Evolutionary conservation across 1,140 invertebrate genomes (phyloP), one percentile per base, ranked within the genome.

Genomic region (Helicoverpa zea): DNA sequence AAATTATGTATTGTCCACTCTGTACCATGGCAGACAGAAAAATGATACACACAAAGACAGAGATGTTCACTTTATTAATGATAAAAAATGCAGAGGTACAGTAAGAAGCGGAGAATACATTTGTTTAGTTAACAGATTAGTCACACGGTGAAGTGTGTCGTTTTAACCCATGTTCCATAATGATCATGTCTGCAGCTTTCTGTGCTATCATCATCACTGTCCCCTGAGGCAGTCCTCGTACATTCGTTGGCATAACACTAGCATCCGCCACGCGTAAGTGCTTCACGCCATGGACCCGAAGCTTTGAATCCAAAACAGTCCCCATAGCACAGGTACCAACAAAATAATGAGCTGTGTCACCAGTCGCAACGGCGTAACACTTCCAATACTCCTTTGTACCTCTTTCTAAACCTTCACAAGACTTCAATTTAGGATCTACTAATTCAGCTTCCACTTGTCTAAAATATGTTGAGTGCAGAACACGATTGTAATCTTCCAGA

Each of bases 301-400:
- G 12, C 29, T 30, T 72, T 9, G 68, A 72, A 30, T 72, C 51
- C 29, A 72, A 11, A 0, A 72, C 68, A 2, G 49, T 2, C 18
- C 68, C 68, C 68, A 72, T 72, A 7, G 51, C 49, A 56, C 68
- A 72, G 16, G 68, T 72, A 35, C 68, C 68, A 16, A 56, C 68
- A 56, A 30, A 54, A 16, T 72, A 56, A 56, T 72, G 68, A 14
- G 29, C 2, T 2, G 68, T 72, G 29, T 29, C 29, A n/a, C 16
- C 18, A 13, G 29, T 56, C 9, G 5, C 49, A 0, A 29, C 12
- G 2, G 29, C 7, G 54, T 54, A 14, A n/a, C 68, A 72, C 23
- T 29, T 72, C 68, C 68, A 72, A 49, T 72, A 72, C 13, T 70
- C 66, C 11, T 7, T n/a, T 30, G 11, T 30, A 3, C n/a, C 18